These are phyloP conservation scores for Homalodisca vitripennis DNA, from an alignment of 1,140 invertebrate genomes.

Conservation along the genomic window DNA sequence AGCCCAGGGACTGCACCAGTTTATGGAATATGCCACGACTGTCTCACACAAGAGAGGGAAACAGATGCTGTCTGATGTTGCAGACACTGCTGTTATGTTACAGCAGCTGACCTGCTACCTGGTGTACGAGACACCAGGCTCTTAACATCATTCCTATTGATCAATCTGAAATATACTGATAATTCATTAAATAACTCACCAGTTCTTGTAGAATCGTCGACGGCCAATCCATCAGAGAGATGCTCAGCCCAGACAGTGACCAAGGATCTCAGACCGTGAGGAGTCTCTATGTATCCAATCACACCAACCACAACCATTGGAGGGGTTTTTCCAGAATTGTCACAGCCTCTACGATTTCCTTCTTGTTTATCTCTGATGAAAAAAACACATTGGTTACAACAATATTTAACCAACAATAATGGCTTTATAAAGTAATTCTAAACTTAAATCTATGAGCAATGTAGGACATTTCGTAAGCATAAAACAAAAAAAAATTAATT, in stretches of 20 bases:
- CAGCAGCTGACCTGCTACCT: not conserved
- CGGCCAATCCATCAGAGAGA: conserved; percentile 96
- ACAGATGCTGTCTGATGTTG: conserved; percentile 57
- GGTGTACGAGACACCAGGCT: not conserved
- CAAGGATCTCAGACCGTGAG: conserved; percentile 90
- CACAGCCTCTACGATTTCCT: conserved; percentile 98
- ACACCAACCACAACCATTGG: conserved; percentile 98
- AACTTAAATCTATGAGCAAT: no score
- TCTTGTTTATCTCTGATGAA: conserved; percentile 95
- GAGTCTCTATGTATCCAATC: conserved; percentile 98
- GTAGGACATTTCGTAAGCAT: no score
- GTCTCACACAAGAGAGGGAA: conserved; percentile 55
- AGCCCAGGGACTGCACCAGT: conserved; percentile 65
- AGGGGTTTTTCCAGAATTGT: conserved; percentile 96
- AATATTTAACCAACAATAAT: no score
- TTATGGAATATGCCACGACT: conserved; percentile 66
- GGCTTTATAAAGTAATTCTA: no score
- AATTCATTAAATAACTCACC: no score
- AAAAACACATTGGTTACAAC: conserved; percentile 33
- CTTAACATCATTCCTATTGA: not conserved
- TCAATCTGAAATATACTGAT: no score
- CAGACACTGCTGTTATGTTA: conserved; percentile 38
- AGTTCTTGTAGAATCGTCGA: conserved; percentile 99
- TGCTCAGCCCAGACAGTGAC: conserved; percentile 99
- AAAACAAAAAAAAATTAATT: no score